phyloP scores from a whole-genome alignment of 2,888 invertebrate genomes.

The Leucophora obtusa region DNA sequence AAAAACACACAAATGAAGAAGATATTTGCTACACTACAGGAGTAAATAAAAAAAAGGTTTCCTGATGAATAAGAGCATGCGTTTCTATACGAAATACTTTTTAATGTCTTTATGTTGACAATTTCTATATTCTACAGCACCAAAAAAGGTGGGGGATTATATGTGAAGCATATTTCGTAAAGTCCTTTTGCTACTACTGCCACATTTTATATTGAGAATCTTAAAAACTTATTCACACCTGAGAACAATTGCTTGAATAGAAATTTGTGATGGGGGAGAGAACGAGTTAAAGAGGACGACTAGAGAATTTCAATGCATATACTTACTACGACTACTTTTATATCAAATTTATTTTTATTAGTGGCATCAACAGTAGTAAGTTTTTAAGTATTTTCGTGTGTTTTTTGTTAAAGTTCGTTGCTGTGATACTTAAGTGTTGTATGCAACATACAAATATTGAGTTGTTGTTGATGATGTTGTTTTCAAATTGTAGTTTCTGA shows the following conservation, averaged over 20 bases:
- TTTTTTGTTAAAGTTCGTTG: conserved; percentile 33
- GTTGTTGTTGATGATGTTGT: conserved; percentile 27
- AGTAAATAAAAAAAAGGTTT: conserved; percentile 38
- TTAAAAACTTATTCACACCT: conserved; percentile 79
- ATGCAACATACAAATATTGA: conserved; percentile 49
- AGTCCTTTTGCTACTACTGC: conserved; percentile 60
- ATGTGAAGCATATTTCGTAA: conserved; percentile 23
- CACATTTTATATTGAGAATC: conserved; percentile 72
- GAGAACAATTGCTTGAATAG: conserved; percentile 71
- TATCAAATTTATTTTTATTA: neutral
- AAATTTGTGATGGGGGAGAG: conserved; percentile 16
- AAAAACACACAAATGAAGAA: conserved; percentile 32
- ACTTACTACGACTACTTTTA: neutral
- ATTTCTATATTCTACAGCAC: neutral
- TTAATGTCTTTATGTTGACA: conserved; percentile 33
- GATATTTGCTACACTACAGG: conserved; percentile 31
- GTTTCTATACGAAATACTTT: conserved; percentile 24
- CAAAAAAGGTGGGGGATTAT: conserved; percentile 32
- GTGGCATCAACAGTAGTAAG: conserved; percentile 13
- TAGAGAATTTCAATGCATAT: neutral
- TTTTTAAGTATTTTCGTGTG: conserved; percentile 23
- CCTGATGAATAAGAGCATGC: conserved; percentile 21
- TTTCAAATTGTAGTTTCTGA: conserved; percentile 41
- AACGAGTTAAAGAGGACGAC: neutral
- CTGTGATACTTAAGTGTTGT: conserved; percentile 49